Evolutionary conservation across 2,113 vertebrate genomes (phyloP).

Genomic region (Misgurnus mizolepis): DNA sequence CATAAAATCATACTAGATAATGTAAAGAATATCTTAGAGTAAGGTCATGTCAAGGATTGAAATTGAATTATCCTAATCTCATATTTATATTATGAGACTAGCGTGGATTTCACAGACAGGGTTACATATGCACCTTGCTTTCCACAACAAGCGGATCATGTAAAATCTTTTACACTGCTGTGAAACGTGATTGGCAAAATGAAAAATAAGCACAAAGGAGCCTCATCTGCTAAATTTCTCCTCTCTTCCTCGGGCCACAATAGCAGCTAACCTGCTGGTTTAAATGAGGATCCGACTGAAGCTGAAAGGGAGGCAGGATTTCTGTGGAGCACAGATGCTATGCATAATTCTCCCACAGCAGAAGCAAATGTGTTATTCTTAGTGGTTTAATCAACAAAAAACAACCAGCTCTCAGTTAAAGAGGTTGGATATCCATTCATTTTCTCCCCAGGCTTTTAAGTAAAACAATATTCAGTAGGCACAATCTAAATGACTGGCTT

Average conservation of each 20-base stretch:
- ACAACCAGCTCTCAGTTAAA: slow-evolving; percentile 11
- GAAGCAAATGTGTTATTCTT: slow-evolving; percentile 21
- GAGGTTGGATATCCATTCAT: neutral
- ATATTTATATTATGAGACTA: too few species aligned
- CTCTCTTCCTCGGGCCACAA: slow-evolving; percentile 5
- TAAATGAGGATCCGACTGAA: neutral
- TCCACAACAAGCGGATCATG: neutral
- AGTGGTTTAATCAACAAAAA: slow-evolving; percentile 27
- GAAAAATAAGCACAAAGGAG: neutral
- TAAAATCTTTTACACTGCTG: neutral
- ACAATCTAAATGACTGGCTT: slow-evolving; percentile 37
- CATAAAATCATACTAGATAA: too few species aligned
- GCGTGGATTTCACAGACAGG: too few species aligned
- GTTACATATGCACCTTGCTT: neutral
- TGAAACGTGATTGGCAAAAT: neutral
- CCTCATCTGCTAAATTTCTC: neutral
- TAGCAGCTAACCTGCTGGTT: slow-evolving; percentile 17
- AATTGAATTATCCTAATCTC: too few species aligned
- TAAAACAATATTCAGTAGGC: slow-evolving; percentile 7
- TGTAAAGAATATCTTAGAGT: too few species aligned
- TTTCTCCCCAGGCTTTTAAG: neutral
- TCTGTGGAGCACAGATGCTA: slow-evolving; percentile 19
- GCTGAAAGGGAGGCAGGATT: slow-evolving; percentile 8
- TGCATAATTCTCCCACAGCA: slow-evolving; percentile 23
- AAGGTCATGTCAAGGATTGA: too few species aligned